A percentile compares a stretch with the other conserved stretches of the same genome.
These are phyloP conservation scores for Todus mexicanus DNA, from an alignment of 2,797 vertebrate species.

Conservation along the genomic window DNA sequence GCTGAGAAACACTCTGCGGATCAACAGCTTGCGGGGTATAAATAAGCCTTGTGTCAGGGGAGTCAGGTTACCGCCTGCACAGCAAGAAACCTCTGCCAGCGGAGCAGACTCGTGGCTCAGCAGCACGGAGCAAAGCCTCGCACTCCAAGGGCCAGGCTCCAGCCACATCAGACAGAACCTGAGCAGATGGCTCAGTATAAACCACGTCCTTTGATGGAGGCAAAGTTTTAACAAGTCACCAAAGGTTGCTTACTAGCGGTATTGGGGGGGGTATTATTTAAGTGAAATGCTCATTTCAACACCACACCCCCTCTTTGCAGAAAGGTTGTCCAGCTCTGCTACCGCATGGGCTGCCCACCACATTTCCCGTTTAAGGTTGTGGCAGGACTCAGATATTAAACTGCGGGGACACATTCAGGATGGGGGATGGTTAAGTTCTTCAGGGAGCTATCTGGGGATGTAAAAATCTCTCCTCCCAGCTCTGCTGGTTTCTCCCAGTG, in stretches of 20 bases:
- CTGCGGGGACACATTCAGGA: background rate
- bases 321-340: background rate
- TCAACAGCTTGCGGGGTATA: conserved; percentile 5
- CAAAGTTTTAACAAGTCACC: background rate
- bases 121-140: background rate
- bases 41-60: conserved; percentile 4
- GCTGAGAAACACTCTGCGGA: background rate
- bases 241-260: background rate
- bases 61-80: conserved; percentile 21
- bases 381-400: background rate
- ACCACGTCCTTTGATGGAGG: background rate
- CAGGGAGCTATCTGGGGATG: background rate
- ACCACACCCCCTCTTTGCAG: background rate
- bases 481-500: background rate
- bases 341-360: background rate
- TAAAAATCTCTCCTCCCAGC: background rate
- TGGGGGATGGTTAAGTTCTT: background rate
- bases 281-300: background rate
- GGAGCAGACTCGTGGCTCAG: background rate
- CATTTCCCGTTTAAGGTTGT: background rate
- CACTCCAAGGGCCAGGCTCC: background rate
- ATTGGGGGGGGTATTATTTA: background rate
- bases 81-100: background rate
- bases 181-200: background rate
- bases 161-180: background rate